Base-by-base conservation (phyloP, 2,797 vertebrate genomes). In the Enteromius treurensis region DNA sequence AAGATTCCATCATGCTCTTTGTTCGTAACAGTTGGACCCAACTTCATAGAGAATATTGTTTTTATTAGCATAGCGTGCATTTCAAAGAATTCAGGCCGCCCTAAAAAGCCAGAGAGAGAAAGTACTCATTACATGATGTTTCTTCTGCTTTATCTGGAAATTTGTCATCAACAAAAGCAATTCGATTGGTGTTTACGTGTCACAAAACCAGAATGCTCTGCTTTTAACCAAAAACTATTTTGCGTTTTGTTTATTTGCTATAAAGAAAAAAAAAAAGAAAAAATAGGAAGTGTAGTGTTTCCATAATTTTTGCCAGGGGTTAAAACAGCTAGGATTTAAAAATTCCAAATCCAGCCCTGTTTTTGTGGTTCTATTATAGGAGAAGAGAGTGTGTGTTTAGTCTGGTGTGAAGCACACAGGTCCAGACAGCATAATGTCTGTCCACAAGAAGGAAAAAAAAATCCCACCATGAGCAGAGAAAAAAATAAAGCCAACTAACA, bases 401-500 rank as follows among this genome's bases (percentile, higher is more conserved):
- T 60, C 74, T 42, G n/a, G n/a, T 77, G 17, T 60, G 14, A 23
- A 77, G 53, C n/a, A 60, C 34, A 60, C 15, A 4, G 34, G 19
- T 75, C 21, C 73, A 75, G 32, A 55, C 6, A 3, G 34, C 53
- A 58, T 58, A 0, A 23, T 40, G 58, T 76, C 37, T 42, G 34
- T 76, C 53, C 53, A 60, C n/a, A 42, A 3, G 37, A 1, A 17
- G 2, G 21, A 45, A 7, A 64, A 7, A 15, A 29, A 23, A 74
- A 65, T 67, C 60, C 71, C 71, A 75, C 60, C 71, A 67, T 37
- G 21, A 51, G 58, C 70, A 74, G 13, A 71, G 42, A 64, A 47
- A 64, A 45, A 47, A 73, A 71, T 53, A 76, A 77, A 49, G 40
- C 65, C 81, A 70, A 83, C 51, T 32, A 21, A 80, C 79, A 83